Conservation (phyloP, 2,797 vertebrate species). For the Harpagifer antarcticus region DNA sequence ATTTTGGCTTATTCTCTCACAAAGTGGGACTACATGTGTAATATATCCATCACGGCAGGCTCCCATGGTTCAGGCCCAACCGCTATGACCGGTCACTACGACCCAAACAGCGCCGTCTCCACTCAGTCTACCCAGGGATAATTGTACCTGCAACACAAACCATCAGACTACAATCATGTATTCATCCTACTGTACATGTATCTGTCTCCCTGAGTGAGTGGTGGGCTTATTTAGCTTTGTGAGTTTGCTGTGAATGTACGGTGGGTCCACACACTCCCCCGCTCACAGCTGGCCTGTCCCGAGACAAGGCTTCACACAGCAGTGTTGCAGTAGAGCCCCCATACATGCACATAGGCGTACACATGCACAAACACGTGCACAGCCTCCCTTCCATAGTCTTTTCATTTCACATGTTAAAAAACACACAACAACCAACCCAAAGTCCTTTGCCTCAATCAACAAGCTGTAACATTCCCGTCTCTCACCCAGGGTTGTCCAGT, state of each 20-base stretch:
- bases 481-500: conserved; percentile 40
- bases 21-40: conserved; percentile 21
- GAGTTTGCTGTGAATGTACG: conserved; percentile 72
- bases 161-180: conserved; percentile 16
- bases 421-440: conserved; percentile 47
- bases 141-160: conserved; percentile 10
- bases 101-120: conserved; percentile 38
- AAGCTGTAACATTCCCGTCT: conserved; percentile 66
- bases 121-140: conserved; percentile 31
- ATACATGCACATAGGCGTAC: conserved; percentile 44
- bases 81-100: conserved; percentile 17
- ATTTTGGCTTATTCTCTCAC: conserved; percentile 31
- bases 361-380: conserved; percentile 47
- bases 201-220: conserved; percentile 31
- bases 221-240: conserved; percentile 67
- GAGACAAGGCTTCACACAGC: conserved; percentile 71
- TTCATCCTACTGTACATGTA: conserved; percentile 47
- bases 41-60: conserved; percentile 7
- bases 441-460: conserved; percentile 70
- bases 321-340: conserved; percentile 57
- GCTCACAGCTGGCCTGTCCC: conserved; percentile 62
- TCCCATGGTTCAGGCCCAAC: conserved; percentile 18
- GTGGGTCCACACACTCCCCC: conserved; percentile 45
- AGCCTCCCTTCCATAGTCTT: conserved; percentile 34
- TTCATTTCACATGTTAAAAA: conserved; percentile 51